phyloP scores from a whole-genome alignment of 2,888 invertebrate genomes.

The Agrotis clavis region DNA sequence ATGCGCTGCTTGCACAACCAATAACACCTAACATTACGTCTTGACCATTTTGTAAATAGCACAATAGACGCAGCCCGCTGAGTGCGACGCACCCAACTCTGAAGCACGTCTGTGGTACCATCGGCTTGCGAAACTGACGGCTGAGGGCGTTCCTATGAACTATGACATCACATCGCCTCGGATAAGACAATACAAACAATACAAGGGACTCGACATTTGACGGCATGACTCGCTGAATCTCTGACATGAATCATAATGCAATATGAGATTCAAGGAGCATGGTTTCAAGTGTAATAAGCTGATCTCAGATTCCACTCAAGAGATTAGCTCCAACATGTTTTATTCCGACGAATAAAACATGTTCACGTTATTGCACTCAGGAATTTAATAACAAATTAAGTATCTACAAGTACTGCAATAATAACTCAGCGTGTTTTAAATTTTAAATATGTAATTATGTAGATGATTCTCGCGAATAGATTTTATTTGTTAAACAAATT shows the following conservation, averaged over 20 bases:
- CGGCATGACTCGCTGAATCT: constrained; percentile 81
- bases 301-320: constrained; percentile 38
- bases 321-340: constrained; percentile 45
- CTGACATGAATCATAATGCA: constrained; percentile 84
- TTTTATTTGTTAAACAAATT: constrained; percentile 63
- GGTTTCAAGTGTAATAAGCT: constrained; percentile 71
- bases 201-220: constrained; percentile 85
- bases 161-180: constrained; percentile 82
- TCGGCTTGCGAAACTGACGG: constrained; percentile 82
- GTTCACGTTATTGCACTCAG: constrained; percentile 32
- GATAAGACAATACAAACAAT: constrained; percentile 87
- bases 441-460: constrained; percentile 43
- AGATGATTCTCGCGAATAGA: constrained; percentile 49
- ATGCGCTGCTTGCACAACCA: constrained; percentile 78
- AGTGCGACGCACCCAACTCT: constrained; percentile 67
- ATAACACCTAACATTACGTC: constrained; percentile 76
- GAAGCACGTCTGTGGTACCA: constrained; percentile 61
- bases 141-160: constrained; percentile 83
- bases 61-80: constrained; percentile 65
- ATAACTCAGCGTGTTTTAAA: constrained; percentile 34
- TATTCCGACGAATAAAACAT: too few relatives aligned
- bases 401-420: constrained; percentile 19
- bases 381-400: constrained; percentile 21
- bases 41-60: constrained; percentile 79
- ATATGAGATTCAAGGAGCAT: constrained; percentile 79